Base-by-base conservation (phyloP, 2,113 vertebrate species). In the human (Homo sapiens) region DNA sequence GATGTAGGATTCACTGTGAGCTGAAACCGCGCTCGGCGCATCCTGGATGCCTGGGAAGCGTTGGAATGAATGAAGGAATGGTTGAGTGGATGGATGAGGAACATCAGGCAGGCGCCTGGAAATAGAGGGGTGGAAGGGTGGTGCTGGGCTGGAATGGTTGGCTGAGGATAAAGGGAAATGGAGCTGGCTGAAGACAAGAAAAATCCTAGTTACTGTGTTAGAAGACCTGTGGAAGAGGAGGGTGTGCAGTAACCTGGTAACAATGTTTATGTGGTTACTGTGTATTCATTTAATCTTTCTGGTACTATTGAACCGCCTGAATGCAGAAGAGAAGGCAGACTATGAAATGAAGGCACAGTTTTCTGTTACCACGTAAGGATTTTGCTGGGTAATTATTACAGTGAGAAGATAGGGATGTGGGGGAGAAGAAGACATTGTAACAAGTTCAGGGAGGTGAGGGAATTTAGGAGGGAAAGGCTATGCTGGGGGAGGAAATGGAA, bases 11-110 rank as follows among this genome's bases (percentile, higher is more conserved):
- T 64, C 1, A 1, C 52, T 23, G 9, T 76, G 78, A 43, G 48
- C 8, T 0, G 16, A 40, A 48, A 40, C 50, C 6, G 12, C 0
- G 4, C 22, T 40, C 5, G 2, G 40, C 3, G 3, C 14, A 11
- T 27, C 8, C 3, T 68, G 48, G 14, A 40, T 82, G 25, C n/a
- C 89, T 13, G 9, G 43, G 23, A 45, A 18, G 25, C 7, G 25
- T 3, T 38, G 45, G 8, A 38, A 20, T 17, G 32, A 30, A 38
- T 32, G 32, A 38, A 50, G 38, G 59, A 52, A 68, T 73, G 38
- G 32, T 52, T 25, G n/a, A 73, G 27, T 48, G 20, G 9, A 30
- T 72, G 16, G 20, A 20, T 59, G 52, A 45, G 14, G n/a, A 8
- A 23, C n/a, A 72, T 73, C 52, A 13, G 35, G 48, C 1, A 0